A percentile compares a stretch with the other conserved stretches of the same genome.
Conservation (phyloP, 2,113 vertebrate genomes). For the crab-eating macaque (Macaca fascicularis) region DNA sequence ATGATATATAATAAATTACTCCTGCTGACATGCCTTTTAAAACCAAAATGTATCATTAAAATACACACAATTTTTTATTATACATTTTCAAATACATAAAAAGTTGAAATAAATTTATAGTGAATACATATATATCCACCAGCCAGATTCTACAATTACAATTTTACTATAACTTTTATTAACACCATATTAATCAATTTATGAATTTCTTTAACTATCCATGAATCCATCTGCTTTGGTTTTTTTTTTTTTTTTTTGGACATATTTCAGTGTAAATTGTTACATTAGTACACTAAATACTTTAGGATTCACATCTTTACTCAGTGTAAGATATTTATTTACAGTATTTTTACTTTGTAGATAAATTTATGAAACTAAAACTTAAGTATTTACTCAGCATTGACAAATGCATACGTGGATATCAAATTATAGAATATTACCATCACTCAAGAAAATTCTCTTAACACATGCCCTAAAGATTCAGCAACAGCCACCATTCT, state of each 20-base stretch:
- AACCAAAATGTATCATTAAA: not conserved
- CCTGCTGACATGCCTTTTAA: not conserved
- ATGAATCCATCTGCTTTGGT: not conserved
- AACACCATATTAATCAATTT: not conserved
- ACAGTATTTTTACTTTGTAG: not conserved
- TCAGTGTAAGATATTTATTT: not conserved
- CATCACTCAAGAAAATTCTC: not conserved
- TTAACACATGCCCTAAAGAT: not conserved
- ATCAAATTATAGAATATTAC: not conserved
- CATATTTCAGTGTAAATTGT: not conserved
- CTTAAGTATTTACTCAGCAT: not conserved
- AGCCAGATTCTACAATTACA: not conserved
- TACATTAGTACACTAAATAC: not conserved
- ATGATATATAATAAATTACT: not conserved
- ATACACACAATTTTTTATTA: not conserved
- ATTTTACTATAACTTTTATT: not conserved
- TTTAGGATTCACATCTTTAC: not conserved
- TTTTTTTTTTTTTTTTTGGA: not conserved
- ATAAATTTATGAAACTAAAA: not conserved
- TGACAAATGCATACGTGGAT: not conserved
- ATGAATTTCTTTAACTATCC: not conserved
- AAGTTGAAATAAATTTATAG: not conserved
- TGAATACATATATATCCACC: not conserved
- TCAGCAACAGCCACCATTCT: not conserved
- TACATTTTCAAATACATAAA: not conserved